Conservation (phyloP, 2,113 vertebrate species). For the Mesitornis unicolor region DNA sequence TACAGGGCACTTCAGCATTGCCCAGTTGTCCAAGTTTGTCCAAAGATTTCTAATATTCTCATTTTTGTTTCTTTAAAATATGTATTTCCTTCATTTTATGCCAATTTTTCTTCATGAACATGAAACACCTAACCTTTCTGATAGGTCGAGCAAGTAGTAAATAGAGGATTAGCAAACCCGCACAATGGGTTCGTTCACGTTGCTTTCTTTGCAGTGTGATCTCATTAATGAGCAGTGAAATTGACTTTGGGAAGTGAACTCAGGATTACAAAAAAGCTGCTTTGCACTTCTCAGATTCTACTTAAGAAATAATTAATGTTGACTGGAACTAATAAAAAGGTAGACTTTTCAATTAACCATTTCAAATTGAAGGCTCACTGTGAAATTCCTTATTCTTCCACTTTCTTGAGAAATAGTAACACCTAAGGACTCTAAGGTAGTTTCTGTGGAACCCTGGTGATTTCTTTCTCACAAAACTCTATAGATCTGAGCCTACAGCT, state of each 20-base stretch:
- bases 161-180: neutral
- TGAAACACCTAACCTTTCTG: neutral
- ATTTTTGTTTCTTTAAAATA: neutral
- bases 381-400: neutral
- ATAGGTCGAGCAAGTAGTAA: neutral
- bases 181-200: neutral
- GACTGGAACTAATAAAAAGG: neutral
- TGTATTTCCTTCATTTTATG: neutral
- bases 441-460: slow-evolving; percentile 18
- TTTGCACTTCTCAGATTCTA: neutral
- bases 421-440: neutral
- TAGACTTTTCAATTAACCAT: neutral
- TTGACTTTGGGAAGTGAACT: neutral
- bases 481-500: neutral
- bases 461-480: neutral
- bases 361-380: neutral
- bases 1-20: neutral
- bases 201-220: neutral
- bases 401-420: neutral
- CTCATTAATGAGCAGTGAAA: slow-evolving; percentile 27
- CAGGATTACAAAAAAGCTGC: neutral
- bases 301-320: neutral
- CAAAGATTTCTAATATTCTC: neutral
- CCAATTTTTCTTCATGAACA: neutral
- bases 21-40: neutral